These are phyloP conservation scores for Ataeniobius toweri DNA, from an alignment of 2,797 vertebrate species.

Conservation along the genomic window DNA sequence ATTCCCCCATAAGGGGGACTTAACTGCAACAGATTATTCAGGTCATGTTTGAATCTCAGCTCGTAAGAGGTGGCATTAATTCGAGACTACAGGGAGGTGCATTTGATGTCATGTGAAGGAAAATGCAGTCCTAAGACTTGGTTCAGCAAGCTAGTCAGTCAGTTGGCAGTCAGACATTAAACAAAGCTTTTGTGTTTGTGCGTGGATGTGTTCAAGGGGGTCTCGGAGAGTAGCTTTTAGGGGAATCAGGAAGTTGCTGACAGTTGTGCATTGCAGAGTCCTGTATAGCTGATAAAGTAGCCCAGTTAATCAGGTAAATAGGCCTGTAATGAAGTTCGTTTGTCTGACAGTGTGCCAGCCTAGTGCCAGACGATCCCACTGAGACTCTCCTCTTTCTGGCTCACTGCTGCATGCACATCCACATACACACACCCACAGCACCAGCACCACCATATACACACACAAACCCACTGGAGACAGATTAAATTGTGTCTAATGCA, in stretches of 20 bases:
- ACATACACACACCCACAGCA: constrained; percentile 10
- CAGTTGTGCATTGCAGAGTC: constrained; percentile 47
- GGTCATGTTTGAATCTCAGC: constrained; percentile 51
- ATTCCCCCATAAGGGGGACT: constrained; percentile 46
- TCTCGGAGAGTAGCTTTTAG: constrained; percentile 25
- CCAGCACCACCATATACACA: constrained; percentile 23
- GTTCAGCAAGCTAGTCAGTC: constrained; percentile 27
- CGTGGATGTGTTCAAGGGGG: constrained; percentile 23
- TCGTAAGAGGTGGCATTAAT: constrained; percentile 55
- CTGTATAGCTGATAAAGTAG: constrained; percentile 70
- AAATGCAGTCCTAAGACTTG: constrained; percentile 21
- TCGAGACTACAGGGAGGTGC: constrained; percentile 49
- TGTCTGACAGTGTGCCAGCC: constrained; percentile 66
- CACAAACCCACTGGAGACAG: constrained; percentile 67
- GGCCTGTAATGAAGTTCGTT: constrained; percentile 75
- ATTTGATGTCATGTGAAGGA: constrained; percentile 53
- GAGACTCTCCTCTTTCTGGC: constrained; percentile 71
- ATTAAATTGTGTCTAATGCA: constrained; percentile 79
- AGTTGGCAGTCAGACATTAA: constrained; percentile 26
- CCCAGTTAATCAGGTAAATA: constrained; percentile 78
- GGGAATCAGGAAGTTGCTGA: constrained; percentile 46
- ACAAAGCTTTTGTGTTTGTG: constrained; percentile 39
- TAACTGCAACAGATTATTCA: constrained; percentile 49
- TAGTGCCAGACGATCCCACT: constrained; percentile 61
- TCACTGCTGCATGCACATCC: constrained; percentile 35